These are phyloP conservation scores for Misgurnus anguillicaudatus DNA, from an alignment of 2,113 vertebrate genomes.

Conservation along the genomic window DNA sequence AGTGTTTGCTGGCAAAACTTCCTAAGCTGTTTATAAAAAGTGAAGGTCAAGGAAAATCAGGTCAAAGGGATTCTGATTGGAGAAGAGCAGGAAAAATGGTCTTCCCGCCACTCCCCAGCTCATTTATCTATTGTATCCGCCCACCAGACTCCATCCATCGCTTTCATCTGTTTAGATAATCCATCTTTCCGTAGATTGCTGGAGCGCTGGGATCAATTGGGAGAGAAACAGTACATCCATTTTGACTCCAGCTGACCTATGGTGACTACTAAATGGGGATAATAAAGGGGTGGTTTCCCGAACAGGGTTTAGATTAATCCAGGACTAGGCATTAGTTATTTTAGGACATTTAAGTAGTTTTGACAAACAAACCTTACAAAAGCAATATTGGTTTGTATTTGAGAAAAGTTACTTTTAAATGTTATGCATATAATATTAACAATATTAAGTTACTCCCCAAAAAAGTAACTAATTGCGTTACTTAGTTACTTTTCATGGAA, in stretches of 20 bases:
- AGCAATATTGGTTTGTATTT: no score
- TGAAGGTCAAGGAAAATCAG: conserved; percentile 25
- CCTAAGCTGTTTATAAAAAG: not conserved
- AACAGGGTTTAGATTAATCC: no score
- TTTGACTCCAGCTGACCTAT: not conserved
- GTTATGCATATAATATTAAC: no score
- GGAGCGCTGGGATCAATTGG: not conserved
- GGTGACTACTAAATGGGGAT: not conserved
- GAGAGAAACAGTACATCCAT: not conserved
- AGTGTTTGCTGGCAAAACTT: not conserved
- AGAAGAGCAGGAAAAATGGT: conserved; percentile 8
- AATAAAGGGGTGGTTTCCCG: no score
- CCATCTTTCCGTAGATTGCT: conserved; percentile 16
- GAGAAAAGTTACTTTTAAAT: no score
- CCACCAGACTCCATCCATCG: conserved; percentile 25
- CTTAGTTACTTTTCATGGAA: no score
- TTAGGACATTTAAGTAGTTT: no score
- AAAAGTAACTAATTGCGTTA: no score
- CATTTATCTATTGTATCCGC: conserved; percentile 16
- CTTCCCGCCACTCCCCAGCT: not conserved
- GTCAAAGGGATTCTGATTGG: not conserved
- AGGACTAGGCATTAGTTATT: no score
- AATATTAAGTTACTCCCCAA: no score
- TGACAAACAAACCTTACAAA: no score
- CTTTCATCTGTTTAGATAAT: conserved; percentile 10